phyloP scores from a whole-genome alignment of 2,888 invertebrate species.

The Euplagia quadripunctaria region DNA sequence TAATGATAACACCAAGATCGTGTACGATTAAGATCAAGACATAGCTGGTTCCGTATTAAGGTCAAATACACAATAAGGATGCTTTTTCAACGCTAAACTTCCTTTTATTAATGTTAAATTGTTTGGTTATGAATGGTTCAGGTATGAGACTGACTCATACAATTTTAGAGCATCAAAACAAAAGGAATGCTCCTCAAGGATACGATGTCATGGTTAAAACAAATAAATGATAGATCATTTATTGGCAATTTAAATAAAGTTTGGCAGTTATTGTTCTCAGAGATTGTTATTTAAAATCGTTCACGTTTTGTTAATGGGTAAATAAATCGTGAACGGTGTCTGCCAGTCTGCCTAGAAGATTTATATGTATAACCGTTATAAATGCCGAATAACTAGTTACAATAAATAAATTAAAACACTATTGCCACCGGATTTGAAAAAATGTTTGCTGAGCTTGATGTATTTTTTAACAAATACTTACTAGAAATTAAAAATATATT shows the following conservation, averaged over 20 bases:
- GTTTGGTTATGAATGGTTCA: constrained; percentile 39
- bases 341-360: neutral
- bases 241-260: constrained; percentile 43
- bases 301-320: constrained; percentile 36
- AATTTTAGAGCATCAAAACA: constrained; percentile 43
- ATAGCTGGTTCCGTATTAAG: constrained; percentile 71
- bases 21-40: constrained; percentile 67
- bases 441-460: neutral
- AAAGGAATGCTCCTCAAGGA: constrained; percentile 47
- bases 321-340: constrained; percentile 10
- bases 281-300: constrained; percentile 41
- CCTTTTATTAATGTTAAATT: constrained; percentile 42
- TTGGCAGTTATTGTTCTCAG: constrained; percentile 38
- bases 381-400: constrained; percentile 12
- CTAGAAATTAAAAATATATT: too few relatives aligned
- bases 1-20: constrained; percentile 57
- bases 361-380: constrained; percentile 11
- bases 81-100: constrained; percentile 57
- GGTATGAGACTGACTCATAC: constrained; percentile 43
- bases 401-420: constrained; percentile 14
- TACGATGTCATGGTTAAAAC: constrained; percentile 47
- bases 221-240: constrained; percentile 47
- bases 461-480: neutral
- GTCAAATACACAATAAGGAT: constrained; percentile 71
- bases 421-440: too few relatives aligned